Percentiles rank a stretch among this genome's conserved stretches.
Conservation (phyloP, 53 echinoderm and acorn worm species). For the Patiria pectinifera region DNA sequence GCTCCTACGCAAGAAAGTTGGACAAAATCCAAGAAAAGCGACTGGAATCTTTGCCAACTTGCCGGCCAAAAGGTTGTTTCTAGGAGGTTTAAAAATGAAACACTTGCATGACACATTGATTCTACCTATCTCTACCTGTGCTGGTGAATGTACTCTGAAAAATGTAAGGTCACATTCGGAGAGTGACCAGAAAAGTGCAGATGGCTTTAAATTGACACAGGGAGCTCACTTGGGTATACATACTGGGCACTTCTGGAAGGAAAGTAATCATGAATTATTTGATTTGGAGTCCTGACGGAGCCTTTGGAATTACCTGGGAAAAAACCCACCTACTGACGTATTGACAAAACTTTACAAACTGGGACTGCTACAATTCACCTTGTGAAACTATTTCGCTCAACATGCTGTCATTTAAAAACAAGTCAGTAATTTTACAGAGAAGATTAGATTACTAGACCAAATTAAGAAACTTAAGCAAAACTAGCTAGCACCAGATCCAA, state of each 20-base stretch:
- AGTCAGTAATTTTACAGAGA: too few species aligned
- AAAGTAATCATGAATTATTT: neutral
- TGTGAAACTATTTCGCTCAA: too few species aligned
- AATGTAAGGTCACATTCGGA: neutral
- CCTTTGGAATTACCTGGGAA: neutral
- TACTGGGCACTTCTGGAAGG: neutral
- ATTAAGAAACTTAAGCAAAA: too few species aligned
- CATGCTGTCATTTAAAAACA: too few species aligned
- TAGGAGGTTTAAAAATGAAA: neutral
- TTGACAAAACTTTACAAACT: neutral
- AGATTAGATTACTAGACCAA: too few species aligned
- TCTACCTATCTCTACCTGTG: neutral
- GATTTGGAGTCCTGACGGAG: neutral
- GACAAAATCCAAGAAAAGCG: constrained; percentile 3
- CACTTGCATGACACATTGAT: neutral
- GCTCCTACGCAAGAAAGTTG: neutral
- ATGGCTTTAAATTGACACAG: neutral
- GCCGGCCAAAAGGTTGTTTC: neutral
- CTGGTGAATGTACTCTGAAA: neutral
- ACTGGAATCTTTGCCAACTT: neutral
- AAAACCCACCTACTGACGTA: neutral
- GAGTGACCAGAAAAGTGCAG: neutral
- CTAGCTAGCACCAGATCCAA: too few species aligned
- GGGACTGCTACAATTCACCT: too few species aligned
- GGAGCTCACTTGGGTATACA: neutral